Conservation (phyloP, 64 coral and sea anemone species). For the Pocillopora damicornis region DNA sequence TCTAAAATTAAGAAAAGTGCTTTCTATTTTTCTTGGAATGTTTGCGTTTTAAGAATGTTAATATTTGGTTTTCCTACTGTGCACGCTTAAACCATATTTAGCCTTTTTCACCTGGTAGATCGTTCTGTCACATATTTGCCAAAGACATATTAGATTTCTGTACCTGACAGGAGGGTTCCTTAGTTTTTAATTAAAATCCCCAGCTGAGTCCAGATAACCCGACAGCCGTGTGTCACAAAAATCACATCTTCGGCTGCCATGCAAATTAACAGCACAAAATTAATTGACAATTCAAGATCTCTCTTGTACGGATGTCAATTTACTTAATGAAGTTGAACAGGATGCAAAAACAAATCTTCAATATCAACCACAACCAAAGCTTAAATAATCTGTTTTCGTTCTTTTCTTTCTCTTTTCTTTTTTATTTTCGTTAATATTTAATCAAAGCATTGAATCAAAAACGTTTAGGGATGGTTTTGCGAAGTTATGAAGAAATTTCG, state of each 20-base stretch:
- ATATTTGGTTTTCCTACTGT: background rate
- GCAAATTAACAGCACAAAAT: background rate
- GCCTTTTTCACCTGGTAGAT: background rate
- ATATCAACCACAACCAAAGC: background rate
- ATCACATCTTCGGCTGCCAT: conserved; percentile 2
- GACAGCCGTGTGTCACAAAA: background rate
- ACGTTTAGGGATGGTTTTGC: background rate
- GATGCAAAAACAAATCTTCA: background rate
- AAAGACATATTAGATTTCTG: background rate
- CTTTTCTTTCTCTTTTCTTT: no score
- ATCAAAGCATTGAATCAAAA: background rate
- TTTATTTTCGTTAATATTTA: no score
- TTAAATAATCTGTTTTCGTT: background rate
- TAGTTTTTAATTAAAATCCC: background rate
- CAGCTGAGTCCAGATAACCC: background rate
- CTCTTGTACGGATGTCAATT: background rate
- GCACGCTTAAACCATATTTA: background rate
- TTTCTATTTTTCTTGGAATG: background rate
- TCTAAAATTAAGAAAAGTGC: background rate
- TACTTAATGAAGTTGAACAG: background rate
- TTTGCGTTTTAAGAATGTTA: background rate
- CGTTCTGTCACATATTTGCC: background rate
- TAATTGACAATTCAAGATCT: background rate
- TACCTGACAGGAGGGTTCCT: background rate
- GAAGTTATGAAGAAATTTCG: background rate